Conservation (phyloP, 2,888 invertebrate species). For the Hoplodrina blanda region DNA sequence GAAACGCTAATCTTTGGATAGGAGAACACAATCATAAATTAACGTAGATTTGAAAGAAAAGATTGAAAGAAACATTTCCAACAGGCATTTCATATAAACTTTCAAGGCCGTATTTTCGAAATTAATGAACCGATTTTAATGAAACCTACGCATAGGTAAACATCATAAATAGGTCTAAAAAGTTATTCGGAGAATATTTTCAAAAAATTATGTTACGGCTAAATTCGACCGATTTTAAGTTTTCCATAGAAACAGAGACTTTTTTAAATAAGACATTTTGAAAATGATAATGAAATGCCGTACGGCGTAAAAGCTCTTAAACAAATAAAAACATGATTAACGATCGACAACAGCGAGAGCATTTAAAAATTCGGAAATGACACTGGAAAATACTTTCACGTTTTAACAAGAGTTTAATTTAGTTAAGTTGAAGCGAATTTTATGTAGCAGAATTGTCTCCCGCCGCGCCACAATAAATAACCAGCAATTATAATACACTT, state of each 20-base stretch:
- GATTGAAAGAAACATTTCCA: neutral
- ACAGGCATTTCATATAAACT: too few relatives aligned
- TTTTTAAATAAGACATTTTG: too few relatives aligned
- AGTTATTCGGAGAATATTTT: too few relatives aligned
- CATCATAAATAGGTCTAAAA: too few relatives aligned
- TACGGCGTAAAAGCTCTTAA: neutral
- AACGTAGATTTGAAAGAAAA: neutral
- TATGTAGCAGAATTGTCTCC: slow-evolving; percentile 70
- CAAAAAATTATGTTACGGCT: too few relatives aligned
- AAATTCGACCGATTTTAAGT: too few relatives aligned
- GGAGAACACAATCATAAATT: neutral
- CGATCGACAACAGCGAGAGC: neutral
- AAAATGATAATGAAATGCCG: too few relatives aligned
- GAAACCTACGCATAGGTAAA: too few relatives aligned
- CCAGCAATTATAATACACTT: slow-evolving; percentile 81
- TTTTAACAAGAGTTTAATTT: slow-evolving; percentile 58
- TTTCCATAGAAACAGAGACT: too few relatives aligned
- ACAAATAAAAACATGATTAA: slow-evolving; percentile 16
- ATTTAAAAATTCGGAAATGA: slow-evolving; percentile 24
- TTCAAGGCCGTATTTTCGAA: too few relatives aligned
- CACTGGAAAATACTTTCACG: slow-evolving; percentile 32
- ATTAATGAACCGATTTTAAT: too few relatives aligned
- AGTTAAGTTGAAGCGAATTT: slow-evolving; percentile 63
- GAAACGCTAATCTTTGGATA: neutral
- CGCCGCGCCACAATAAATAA: slow-evolving; percentile 78